A percentile compares a stretch with the other conserved stretches of the same genome.
phyloP scores from a whole-genome alignment of 2,797 vertebrate genomes.

The Threskiornis aethiopicus region DNA sequence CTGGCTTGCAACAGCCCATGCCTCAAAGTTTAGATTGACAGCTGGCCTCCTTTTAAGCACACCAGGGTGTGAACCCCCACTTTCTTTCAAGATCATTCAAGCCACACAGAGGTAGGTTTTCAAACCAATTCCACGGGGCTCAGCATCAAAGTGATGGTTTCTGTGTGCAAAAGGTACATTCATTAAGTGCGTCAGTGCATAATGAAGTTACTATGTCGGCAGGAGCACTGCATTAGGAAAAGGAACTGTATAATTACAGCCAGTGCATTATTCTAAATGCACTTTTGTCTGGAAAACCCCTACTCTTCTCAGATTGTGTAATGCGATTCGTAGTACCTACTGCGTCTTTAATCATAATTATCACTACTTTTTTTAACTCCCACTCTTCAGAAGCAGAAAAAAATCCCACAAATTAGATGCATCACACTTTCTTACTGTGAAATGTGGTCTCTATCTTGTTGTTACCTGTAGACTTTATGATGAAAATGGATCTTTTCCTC shows the following conservation, averaged over 20 bases:
- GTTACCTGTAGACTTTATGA: neutral
- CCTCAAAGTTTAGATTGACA: neutral
- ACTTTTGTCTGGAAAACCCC: neutral
- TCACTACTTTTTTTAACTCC: neutral
- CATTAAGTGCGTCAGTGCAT: neutral
- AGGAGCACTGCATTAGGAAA: neutral
- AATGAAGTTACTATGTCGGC: neutral
- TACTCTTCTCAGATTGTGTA: neutral
- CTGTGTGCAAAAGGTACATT: neutral
- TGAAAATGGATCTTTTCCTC: neutral
- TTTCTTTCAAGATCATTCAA: neutral
- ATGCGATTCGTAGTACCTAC: neutral
- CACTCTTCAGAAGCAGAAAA: neutral
- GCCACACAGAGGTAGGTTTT: neutral
- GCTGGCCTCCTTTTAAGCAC: neutral
- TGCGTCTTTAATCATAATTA: neutral
- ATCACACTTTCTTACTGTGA: neutral
- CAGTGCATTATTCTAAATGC: neutral
- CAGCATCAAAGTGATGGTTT: neutral
- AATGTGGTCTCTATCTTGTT: neutral
- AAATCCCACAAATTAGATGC: neutral
- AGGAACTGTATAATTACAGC: neutral
- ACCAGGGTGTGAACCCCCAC: rapidly evolving
- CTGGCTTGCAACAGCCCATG: neutral
- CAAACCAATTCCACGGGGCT: neutral